Percentiles rank a stretch among this genome's conserved stretches.
These are phyloP conservation scores for Gonatopus flavifemur DNA, from an alignment of 1,140 invertebrate genomes.

Conservation along the genomic window DNA sequence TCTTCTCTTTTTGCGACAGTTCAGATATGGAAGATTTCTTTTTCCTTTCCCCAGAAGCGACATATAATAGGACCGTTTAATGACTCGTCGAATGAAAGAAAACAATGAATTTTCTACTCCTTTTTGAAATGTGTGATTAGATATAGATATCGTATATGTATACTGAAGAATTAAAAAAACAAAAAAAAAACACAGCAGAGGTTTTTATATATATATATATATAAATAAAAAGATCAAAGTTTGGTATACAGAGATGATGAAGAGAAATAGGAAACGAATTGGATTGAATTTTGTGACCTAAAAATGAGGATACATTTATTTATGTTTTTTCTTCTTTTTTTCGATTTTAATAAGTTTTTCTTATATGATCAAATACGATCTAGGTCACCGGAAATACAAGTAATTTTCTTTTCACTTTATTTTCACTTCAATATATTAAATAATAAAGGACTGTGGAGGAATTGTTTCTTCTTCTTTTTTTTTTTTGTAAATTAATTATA, in stretches of 20 bases:
- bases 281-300: conserved; percentile 63
- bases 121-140: too few species aligned
- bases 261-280: conserved; percentile 34
- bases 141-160: too few species aligned
- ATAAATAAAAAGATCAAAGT: too few species aligned
- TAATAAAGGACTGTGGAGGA: conserved; percentile 56
- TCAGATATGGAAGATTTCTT: too few species aligned
- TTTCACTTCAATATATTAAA: conserved; percentile 51
- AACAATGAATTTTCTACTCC: too few species aligned
- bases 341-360: conserved; percentile 19
- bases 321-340: conserved; percentile 62
- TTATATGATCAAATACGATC: conserved; percentile 54
- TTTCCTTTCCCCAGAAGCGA: too few species aligned
- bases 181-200: conserved; percentile 5
- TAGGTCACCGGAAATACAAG: conserved; percentile 59
- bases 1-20: too few species aligned
- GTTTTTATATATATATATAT: too few species aligned
- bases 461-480: conserved; percentile 42
- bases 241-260: too few species aligned
- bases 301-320: conserved; percentile 75
- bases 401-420: conserved; percentile 53
- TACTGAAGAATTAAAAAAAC: conserved; percentile 5
- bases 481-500: conserved; percentile 38
- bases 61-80: too few species aligned
- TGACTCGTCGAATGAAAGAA: too few species aligned